Evolutionary conservation across 2,888 invertebrate genomes (phyloP).

Genomic region (Lasioglossum calceatum): DNA sequence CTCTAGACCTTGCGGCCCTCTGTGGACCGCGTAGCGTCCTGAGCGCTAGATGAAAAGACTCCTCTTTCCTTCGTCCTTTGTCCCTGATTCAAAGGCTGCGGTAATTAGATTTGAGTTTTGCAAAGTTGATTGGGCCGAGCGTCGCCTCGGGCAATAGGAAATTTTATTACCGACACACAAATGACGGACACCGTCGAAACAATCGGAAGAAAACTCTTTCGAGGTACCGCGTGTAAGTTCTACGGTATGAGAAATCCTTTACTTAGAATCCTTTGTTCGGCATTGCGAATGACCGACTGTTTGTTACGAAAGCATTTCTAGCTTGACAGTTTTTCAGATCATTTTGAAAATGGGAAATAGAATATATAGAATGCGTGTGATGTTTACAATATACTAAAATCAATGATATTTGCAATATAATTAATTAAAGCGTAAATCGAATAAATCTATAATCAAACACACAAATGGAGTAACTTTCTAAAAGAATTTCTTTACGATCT

Average conservation of each 20-base stretch:
- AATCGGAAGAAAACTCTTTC: constrained; percentile 57
- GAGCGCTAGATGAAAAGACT: constrained; percentile 58
- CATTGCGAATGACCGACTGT: constrained; percentile 19
- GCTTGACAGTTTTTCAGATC: not conserved
- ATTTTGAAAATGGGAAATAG: not conserved
- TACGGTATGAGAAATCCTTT: constrained; percentile 25
- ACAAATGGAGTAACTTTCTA: not conserved
- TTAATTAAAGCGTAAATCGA: not conserved
- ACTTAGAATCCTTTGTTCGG: constrained; percentile 19
- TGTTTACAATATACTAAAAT: not conserved
- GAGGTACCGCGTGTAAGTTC: constrained; percentile 28
- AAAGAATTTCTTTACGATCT: not conserved
- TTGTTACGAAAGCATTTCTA: constrained; percentile 8
- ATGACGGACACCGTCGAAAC: constrained; percentile 56
- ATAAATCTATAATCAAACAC: not conserved
- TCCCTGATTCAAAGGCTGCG: constrained; percentile 66
- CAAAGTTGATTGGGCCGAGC: constrained; percentile 69
- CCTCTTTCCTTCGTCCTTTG: constrained; percentile 57
- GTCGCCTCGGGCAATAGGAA: constrained; percentile 57
- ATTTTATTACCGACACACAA: constrained; percentile 70
- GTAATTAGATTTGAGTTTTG: constrained; percentile 74
- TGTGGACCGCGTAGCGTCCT: constrained; percentile 47
- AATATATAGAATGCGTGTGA: not conserved
- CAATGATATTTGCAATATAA: not conserved
- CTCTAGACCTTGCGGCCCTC: constrained; percentile 7